Percentiles rank a stretch among this genome's conserved stretches.
Conservation (phyloP, 1,140 invertebrate species). For the Mamestra configurata region DNA sequence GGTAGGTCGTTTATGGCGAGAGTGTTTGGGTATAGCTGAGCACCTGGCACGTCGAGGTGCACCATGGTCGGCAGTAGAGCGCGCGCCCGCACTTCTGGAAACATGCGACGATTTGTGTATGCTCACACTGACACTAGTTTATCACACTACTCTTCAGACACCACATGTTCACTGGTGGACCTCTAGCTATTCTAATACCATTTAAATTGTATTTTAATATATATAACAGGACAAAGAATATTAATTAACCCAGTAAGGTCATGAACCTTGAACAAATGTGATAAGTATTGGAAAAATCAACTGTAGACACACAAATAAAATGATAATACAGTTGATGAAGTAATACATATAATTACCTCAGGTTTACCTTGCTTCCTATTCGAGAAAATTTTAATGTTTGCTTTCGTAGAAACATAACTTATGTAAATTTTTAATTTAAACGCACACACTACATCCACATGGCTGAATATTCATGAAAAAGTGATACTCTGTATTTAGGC, state of each 20-base stretch:
- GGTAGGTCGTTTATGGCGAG: slow-evolving; percentile 86
- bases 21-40: slow-evolving; percentile 68
- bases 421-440: slow-evolving; percentile 72
- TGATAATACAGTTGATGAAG: slow-evolving; percentile 28
- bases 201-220: slow-evolving; percentile 30
- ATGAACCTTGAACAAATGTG: slow-evolving; percentile 63
- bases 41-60: slow-evolving; percentile 82
- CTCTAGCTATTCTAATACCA: not conserved
- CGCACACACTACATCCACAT: slow-evolving; percentile 64
- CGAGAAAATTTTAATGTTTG: slow-evolving; percentile 81
- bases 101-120: slow-evolving; percentile 44
- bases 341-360: slow-evolving; percentile 70
- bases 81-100: slow-evolving; percentile 75
- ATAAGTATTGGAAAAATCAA: slow-evolving; percentile 32
- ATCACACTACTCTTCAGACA: slow-evolving; percentile 11
- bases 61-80: slow-evolving; percentile 75
- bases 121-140: slow-evolving; percentile 28
- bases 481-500: slow-evolving; percentile 60
- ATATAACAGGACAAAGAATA: slow-evolving; percentile 56
- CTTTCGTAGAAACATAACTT: slow-evolving; percentile 85
- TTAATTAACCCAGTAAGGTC: slow-evolving; percentile 65
- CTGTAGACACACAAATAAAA: slow-evolving; percentile 43
- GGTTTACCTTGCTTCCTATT: slow-evolving; percentile 81
- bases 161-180: slow-evolving; percentile 28
- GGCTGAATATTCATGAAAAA: slow-evolving; percentile 63